Conservation (phyloP, 2,797 vertebrate genomes). For the Macroramphosus scolopax region DNA sequence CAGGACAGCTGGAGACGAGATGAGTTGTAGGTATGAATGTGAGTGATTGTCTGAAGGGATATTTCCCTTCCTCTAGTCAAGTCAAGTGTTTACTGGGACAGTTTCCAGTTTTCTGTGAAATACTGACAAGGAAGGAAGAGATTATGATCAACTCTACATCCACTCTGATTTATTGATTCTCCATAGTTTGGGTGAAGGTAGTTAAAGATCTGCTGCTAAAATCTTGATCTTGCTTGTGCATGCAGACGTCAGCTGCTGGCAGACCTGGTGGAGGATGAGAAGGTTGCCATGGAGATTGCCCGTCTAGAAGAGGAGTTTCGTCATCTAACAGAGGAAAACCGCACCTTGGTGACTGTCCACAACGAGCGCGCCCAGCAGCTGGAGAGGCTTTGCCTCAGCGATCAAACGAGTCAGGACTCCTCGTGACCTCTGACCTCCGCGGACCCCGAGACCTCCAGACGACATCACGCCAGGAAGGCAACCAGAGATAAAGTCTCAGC, state of each 20-base stretch:
- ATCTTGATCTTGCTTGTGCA: conserved; percentile 5
- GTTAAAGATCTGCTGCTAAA: background rate
- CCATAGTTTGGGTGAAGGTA: background rate
- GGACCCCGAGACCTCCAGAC: conserved; percentile 47
- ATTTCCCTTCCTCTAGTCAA: too few relatives aligned
- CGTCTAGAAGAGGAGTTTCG: conserved; percentile 89
- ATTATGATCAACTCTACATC: background rate
- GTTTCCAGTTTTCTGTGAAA: too few relatives aligned
- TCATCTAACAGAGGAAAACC: conserved; percentile 91
- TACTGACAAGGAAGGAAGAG: background rate
- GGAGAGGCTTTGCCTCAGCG: conserved; percentile 87
- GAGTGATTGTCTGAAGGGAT: background rate
- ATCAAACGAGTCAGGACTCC: conserved; percentile 85
- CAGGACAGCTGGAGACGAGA: conserved; percentile 3
- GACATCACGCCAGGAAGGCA: conserved; percentile 27
- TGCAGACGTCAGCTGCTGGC: conserved; percentile 89
- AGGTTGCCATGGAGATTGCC: conserved; percentile 85
- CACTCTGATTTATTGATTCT: too few relatives aligned
- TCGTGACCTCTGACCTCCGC: conserved; percentile 81
- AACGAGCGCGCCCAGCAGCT: conserved; percentile 88
- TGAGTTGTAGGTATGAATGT: conserved; percentile 10
- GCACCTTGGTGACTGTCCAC: conserved; percentile 86
- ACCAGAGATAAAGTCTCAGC: conserved; percentile 30
- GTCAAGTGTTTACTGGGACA: background rate
- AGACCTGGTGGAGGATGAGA: conserved; percentile 91